Percentiles rank a stretch among this genome's conserved stretches.
These are phyloP conservation scores for Acanthopleura granulata DNA, from an alignment of 2,888 invertebrate genomes.

Conservation along the genomic window DNA sequence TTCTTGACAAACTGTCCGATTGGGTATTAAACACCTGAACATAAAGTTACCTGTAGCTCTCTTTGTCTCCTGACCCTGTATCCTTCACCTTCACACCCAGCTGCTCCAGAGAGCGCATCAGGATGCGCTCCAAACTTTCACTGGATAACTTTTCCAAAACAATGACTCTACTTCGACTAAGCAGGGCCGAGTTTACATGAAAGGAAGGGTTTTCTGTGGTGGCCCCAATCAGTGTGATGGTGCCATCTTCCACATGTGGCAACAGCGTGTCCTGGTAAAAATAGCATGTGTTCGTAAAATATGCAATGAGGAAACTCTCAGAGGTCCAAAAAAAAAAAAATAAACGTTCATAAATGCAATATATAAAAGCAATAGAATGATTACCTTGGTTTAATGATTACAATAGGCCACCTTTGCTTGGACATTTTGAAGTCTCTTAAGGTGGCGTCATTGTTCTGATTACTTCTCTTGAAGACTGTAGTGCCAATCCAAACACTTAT, in stretches of 20 bases:
- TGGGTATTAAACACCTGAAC: no score
- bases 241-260: slow-evolving; percentile 84
- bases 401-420: no score
- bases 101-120: slow-evolving; percentile 74
- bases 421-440: no score
- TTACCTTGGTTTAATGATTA: no score
- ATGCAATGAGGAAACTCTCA: not conserved
- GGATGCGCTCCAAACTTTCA: slow-evolving; percentile 76
- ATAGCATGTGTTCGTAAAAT: not conserved
- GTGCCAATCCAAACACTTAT: no score
- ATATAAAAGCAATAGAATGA: no score
- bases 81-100: slow-evolving; percentile 54
- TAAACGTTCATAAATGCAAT: not conserved
- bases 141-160: slow-evolving; percentile 75
- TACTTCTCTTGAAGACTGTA: no score
- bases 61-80: no score
- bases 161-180: slow-evolving; percentile 84
- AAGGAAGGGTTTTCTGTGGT: slow-evolving; percentile 93
- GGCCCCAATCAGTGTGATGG: slow-evolving; percentile 83
- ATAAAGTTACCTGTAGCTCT: no score
- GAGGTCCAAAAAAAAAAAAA: not conserved
- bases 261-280: slow-evolving; percentile 78
- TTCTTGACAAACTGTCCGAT: no score
- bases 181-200: slow-evolving; percentile 82
- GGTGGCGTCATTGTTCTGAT: no score